Evolutionary conservation across 2,113 vertebrate species (phyloP).

Genomic region (Callipepla squamata): DNA sequence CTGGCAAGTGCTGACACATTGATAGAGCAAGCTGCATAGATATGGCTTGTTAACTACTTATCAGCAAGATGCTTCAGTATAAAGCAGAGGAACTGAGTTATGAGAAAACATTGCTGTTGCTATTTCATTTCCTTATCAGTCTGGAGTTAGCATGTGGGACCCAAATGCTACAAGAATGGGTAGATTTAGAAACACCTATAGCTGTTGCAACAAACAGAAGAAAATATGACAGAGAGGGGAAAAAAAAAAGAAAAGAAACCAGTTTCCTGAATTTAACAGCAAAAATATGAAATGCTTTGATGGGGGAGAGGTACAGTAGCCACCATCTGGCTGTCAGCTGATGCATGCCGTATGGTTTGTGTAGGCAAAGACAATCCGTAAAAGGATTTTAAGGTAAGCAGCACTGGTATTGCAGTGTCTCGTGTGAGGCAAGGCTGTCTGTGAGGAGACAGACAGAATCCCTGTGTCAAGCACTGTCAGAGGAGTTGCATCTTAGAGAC

Average conservation of each 20-base stretch:
- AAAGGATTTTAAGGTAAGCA: neutral
- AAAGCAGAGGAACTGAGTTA: neutral
- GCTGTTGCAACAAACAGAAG: neutral
- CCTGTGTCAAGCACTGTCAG: accelerated
- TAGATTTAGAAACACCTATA: neutral
- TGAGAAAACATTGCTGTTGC: neutral
- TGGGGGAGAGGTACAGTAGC: neutral
- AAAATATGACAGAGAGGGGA: neutral
- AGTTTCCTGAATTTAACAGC: neutral
- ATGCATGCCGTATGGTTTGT: neutral
- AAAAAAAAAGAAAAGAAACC: neutral
- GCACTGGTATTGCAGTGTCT: neutral
- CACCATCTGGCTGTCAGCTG: neutral
- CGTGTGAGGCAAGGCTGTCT: neutral
- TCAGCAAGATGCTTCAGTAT: neutral
- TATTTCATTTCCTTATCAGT: conserved; percentile 6
- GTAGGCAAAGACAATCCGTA: neutral
- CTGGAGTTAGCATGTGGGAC: neutral
- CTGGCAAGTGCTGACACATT: neutral
- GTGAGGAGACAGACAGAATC: neutral
- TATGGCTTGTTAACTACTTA: neutral
- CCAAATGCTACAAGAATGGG: neutral
- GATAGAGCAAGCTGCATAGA: conserved; percentile 28
- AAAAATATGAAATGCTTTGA: neutral
- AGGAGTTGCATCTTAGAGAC: neutral